Percentiles rank a stretch among this genome's conserved stretches.
Evolutionary conservation across 2,888 invertebrate species (phyloP).

Genomic region (Eupithecia subfuscata): DNA sequence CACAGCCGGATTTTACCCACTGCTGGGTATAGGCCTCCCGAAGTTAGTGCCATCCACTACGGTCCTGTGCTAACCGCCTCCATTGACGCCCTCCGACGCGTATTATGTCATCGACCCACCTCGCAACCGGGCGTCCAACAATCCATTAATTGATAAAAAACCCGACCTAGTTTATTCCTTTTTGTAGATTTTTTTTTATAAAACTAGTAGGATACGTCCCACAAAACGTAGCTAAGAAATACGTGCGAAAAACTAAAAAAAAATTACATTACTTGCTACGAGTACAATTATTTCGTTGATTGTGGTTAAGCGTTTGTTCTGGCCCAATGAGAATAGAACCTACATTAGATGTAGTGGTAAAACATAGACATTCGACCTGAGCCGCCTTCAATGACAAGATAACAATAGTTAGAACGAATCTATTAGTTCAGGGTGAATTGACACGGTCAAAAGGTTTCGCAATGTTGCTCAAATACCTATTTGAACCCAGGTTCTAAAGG

Average conservation of each 20-base stretch:
- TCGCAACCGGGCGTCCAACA: too few species aligned
- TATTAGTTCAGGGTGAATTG: constrained; percentile 29
- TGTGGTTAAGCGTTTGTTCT: background rate
- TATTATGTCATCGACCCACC: too few species aligned
- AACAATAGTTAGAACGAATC: constrained; percentile 14
- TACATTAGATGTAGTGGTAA: background rate
- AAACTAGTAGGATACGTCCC: background rate
- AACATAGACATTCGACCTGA: background rate
- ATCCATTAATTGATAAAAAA: too few species aligned
- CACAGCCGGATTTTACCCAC: too few species aligned
- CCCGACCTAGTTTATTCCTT: background rate
- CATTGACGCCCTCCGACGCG: too few species aligned
- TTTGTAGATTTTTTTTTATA: background rate
- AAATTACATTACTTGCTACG: too few species aligned
- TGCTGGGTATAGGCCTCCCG: too few species aligned
- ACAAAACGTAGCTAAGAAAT: background rate
- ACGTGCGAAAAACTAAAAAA: background rate
- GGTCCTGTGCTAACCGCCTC: too few species aligned
- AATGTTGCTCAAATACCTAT: background rate
- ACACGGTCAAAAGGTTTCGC: constrained; percentile 10
- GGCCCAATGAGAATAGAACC: background rate
- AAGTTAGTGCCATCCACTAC: too few species aligned
- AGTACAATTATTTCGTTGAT: background rate
- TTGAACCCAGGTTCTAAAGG: background rate
- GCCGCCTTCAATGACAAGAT: constrained; percentile 5